These are phyloP conservation scores for Endotricha flammealis DNA, from an alignment of 2,888 invertebrate genomes.

Conservation along the genomic window DNA sequence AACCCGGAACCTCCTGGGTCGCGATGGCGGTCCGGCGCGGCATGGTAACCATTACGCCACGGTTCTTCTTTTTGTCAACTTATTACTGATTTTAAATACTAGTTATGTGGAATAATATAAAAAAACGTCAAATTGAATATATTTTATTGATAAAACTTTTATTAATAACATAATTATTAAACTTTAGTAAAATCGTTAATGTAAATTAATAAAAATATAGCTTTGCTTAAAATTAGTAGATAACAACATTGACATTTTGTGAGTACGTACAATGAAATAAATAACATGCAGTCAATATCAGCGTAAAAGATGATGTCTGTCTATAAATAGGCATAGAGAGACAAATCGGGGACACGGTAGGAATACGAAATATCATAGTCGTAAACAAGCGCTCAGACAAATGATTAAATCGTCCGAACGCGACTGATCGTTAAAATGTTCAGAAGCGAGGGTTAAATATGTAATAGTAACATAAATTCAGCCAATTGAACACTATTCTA, in stretches of 20 bases:
- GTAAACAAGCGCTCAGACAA: conserved; percentile 6
- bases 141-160: conserved; percentile 40
- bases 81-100: too few relatives aligned
- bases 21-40: too few relatives aligned
- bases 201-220: too few relatives aligned
- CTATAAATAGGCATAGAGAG: conserved; percentile 16
- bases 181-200: too few relatives aligned
- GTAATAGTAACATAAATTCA: conserved; percentile 13
- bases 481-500: conserved; percentile 14
- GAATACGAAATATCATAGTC: conserved; percentile 17
- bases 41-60: too few relatives aligned
- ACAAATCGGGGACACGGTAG: conserved; percentile 17
- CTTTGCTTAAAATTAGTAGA: conserved; percentile 16
- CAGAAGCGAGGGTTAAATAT: conserved; percentile 17
- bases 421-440: conserved; percentile 15
- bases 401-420: conserved; percentile 12
- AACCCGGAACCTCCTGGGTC: too few relatives aligned
- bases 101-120: too few relatives aligned
- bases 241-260: conserved; percentile 5
- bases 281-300: conserved; percentile 9
- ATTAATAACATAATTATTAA: conserved; percentile 41
- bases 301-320: conserved; percentile 20
- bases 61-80: too few relatives aligned
- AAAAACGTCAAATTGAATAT: too few relatives aligned
- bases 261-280: conserved; percentile 14